These are phyloP conservation scores for Cyclophora albipunctata DNA, from an alignment of 2,888 invertebrate genomes.

Conservation along the genomic window DNA sequence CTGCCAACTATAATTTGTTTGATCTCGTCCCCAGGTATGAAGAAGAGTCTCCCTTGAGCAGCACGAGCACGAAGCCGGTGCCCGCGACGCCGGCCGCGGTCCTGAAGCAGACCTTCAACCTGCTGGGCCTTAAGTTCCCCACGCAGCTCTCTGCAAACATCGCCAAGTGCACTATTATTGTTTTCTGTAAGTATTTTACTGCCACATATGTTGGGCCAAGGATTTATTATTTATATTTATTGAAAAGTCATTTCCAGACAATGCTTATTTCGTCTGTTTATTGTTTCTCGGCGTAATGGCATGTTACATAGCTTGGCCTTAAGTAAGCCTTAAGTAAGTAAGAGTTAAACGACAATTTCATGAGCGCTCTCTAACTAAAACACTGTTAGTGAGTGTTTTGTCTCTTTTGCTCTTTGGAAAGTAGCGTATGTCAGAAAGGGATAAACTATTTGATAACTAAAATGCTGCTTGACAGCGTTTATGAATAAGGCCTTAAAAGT, in stretches of 20 bases:
- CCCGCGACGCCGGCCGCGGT: conserved; percentile 46
- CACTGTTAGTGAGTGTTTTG: too few species aligned
- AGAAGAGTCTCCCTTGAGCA: conserved; percentile 37
- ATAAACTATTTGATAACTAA: too few species aligned
- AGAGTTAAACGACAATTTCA: too few species aligned
- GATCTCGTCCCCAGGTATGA: conserved; percentile 42
- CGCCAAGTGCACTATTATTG: conserved; percentile 73
- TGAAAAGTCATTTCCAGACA: too few species aligned
- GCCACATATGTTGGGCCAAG: not conserved
- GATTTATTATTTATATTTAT: too few species aligned
- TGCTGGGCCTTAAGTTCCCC: conserved; percentile 81
- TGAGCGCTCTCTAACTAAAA: too few species aligned
- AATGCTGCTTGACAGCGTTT: too few species aligned
- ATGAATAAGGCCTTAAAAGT: too few species aligned
- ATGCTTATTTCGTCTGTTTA: not conserved
- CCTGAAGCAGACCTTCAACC: conserved; percentile 79
- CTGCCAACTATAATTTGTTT: too few species aligned
- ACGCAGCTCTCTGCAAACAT: conserved; percentile 78
- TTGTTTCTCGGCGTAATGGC: not conserved
- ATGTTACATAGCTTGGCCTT: not conserved
- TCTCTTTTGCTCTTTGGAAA: too few species aligned
- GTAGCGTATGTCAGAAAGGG: too few species aligned
- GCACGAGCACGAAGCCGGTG: conserved; percentile 40
- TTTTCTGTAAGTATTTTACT: conserved; percentile 45
- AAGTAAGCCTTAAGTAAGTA: too few species aligned